Base-by-base conservation (phyloP, 1,140 invertebrate species). In the Heliothis virescens region DNA sequence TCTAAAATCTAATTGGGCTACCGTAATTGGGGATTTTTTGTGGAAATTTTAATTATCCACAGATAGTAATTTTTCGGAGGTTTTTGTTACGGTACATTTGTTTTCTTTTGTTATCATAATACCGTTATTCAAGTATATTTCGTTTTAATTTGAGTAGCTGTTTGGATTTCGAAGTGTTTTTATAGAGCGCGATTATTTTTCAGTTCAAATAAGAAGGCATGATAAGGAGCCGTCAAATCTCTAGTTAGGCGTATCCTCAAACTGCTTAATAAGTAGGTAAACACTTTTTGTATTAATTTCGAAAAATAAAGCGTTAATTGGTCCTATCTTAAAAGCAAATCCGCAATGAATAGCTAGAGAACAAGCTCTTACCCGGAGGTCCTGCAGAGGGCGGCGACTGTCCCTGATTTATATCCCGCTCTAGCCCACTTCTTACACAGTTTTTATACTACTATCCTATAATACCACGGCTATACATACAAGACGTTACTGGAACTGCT, bases 381-480 rank as follows among this genome's bases (percentile, higher is more conserved):
- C 59, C 4, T 1, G 55, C 12, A n/a, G 53, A 16, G 12, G 26
- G 62, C 12, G 34, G 76, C 76, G 50, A n/a, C 73, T 21, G 57
- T 47, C 29, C 21, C 73, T 81, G 79, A 81, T 81, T 81, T 75
- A 81, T 81, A 73, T 71, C 41, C 74, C 73, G 55, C 73, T 74
- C 63, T 81, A 75, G 63, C 73, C 63, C 60, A 76, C 73, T 80
- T 75, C 79, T 80, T 80, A 76, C 72, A 59, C 29, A 55, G 29
- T 81, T 81, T 81, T 80, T 80, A 75, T 76, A 71, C 57, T 53
- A 16, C 50, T 65, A 50, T 50, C 67, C 67, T 18, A 41, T 41
- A 41, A 55, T 71, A 47, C 77, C 41, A 69, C 3, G 34, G 11
- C 1, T 15, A 1, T 12, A 59, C 34, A 53, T 1, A 57, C 55